These are phyloP conservation scores for Drosophila maculinotata DNA, from an alignment of 2,888 invertebrate genomes.

Conservation along the genomic window DNA sequence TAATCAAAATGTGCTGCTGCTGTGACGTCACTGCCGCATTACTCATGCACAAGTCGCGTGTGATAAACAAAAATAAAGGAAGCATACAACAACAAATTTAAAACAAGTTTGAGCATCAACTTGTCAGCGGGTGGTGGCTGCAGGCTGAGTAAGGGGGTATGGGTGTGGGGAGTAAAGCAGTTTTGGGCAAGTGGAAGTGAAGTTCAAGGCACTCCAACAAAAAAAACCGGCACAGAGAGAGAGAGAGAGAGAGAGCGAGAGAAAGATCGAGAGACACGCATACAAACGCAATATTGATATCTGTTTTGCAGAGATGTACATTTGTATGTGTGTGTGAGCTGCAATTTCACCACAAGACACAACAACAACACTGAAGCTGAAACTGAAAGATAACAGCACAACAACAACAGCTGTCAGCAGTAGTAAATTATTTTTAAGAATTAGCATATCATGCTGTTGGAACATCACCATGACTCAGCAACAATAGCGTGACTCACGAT, in stretches of 20 bases:
- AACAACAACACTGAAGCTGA: slow-evolving; percentile 4
- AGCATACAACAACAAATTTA: slow-evolving; percentile 7
- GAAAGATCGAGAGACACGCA: background rate
- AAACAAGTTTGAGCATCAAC: slow-evolving; percentile 47
- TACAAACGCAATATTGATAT: slow-evolving; percentile 4
- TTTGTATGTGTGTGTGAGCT: background rate
- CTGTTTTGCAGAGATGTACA: background rate
- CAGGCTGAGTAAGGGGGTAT: background rate
- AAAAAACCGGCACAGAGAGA: background rate
- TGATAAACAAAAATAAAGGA: slow-evolving; percentile 26
- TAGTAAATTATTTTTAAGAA: slow-evolving; percentile 29
- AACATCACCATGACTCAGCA: slow-evolving; percentile 53
- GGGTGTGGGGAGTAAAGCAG: background rate
- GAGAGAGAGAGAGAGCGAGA: slow-evolving; percentile 1
- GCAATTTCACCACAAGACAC: slow-evolving; percentile 63
- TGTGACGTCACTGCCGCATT: slow-evolving; percentile 56
- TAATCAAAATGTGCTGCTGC: slow-evolving; percentile 13
- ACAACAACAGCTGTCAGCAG: background rate
- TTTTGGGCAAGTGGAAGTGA: slow-evolving; percentile 20
- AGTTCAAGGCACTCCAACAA: slow-evolving; percentile 43
- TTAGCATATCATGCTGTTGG: slow-evolving; percentile 43
- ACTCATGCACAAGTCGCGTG: slow-evolving; percentile 55
- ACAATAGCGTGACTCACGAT: slow-evolving; percentile 44
- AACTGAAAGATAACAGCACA: slow-evolving; percentile 34
- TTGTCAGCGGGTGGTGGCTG: background rate